A percentile compares a stretch with the other conserved stretches of the same genome.
Conservation (phyloP, 2,113 vertebrate species). For the Xenopus tropicalis region UCB_Xtro_10.0 CM004448.2:41936501-41937000, state of each 20-base stretch:
- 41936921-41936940: slow-evolving; percentile 75
- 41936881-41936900: slow-evolving; percentile 84
- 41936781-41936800: slow-evolving; percentile 82
- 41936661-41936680: slow-evolving; percentile 62
- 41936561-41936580: slow-evolving; percentile 70
- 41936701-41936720: slow-evolving; percentile 73
- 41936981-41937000: slow-evolving; percentile 81
- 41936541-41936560: slow-evolving; percentile 4
- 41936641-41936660: slow-evolving; percentile 32
- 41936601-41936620: slow-evolving; percentile 89
- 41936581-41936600: slow-evolving; percentile 86
- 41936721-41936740: slow-evolving; percentile 82
- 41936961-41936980: slow-evolving; percentile 80
- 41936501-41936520: no score
- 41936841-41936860: slow-evolving; percentile 82
- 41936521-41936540: not conserved
- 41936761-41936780: slow-evolving; percentile 83
- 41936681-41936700: slow-evolving; percentile 74
- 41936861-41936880: slow-evolving; percentile 80
- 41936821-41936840: slow-evolving; percentile 74
- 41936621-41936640: slow-evolving; percentile 49
- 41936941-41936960: slow-evolving; percentile 81
- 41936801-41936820: slow-evolving; percentile 82
- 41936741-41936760: slow-evolving; percentile 84
- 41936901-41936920: slow-evolving; percentile 81